These are phyloP conservation scores for Onychorhynchus coronatus DNA, from an alignment of 2,113 vertebrate genomes.

Conservation along the genomic window DNA sequence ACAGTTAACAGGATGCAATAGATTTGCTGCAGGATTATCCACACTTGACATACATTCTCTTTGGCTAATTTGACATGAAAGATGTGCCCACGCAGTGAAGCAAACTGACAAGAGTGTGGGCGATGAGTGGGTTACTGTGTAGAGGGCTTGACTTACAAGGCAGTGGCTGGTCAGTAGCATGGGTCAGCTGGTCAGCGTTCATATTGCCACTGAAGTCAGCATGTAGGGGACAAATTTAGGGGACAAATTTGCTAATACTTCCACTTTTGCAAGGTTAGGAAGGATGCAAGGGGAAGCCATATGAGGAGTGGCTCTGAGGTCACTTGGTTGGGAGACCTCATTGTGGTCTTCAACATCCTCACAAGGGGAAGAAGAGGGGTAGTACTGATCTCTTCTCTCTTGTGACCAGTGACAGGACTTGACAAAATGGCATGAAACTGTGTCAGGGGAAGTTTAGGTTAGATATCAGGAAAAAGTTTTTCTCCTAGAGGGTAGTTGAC, in stretches of 20 bases:
- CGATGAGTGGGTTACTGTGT: neutral
- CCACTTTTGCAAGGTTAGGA: neutral
- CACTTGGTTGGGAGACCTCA: neutral
- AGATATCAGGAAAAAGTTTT: neutral
- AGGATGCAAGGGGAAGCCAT: neutral
- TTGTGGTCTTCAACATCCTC: neutral
- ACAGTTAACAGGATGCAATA: neutral
- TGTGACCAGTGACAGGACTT: neutral
- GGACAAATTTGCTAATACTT: neutral
- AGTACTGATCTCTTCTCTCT: neutral
- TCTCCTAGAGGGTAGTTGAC: neutral
- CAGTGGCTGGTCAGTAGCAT: neutral
- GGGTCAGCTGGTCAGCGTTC: neutral
- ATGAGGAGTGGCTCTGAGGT: neutral
- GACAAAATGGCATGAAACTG: neutral
- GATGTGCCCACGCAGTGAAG: rapidly evolving
- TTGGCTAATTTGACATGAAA: neutral
- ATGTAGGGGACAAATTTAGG: neutral
- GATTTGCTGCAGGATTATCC: neutral
- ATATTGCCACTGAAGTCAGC: rapidly evolving
- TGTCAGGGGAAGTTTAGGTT: neutral
- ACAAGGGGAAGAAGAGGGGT: neutral
- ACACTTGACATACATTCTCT: neutral
- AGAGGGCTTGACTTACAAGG: neutral
- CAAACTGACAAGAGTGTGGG: neutral